Evolutionary conservation across 2,113 vertebrate species (phyloP).

Genomic region (Atrichornis clamosus): DNA sequence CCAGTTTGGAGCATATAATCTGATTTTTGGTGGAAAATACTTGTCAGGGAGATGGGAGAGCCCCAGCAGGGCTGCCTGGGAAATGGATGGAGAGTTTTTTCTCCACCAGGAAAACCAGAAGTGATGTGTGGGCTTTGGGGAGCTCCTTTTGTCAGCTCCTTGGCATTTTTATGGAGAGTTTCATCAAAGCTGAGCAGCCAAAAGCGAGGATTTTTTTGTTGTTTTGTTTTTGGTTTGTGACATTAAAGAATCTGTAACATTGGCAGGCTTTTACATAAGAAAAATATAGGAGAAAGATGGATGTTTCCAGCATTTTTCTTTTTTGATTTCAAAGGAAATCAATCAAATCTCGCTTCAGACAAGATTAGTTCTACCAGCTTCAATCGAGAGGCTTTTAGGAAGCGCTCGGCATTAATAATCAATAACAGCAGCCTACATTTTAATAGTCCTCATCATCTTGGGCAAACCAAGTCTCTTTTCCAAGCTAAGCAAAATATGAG

Average conservation of each 20-base stretch:
- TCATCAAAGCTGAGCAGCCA: not conserved
- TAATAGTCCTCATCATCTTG: not conserved
- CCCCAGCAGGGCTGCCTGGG: not conserved
- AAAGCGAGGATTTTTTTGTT: not conserved
- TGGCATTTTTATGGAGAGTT: not conserved
- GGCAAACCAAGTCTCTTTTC: not conserved
- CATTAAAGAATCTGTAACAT: not conserved
- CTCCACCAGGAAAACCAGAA: not conserved
- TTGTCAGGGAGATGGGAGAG: not conserved
- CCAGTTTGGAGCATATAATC: not conserved
- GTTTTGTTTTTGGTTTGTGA: not conserved
- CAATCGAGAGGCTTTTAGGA: constrained; percentile 19
- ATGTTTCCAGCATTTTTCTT: not conserved
- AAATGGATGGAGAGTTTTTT: not conserved
- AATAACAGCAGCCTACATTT: constrained; percentile 30
- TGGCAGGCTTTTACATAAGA: not conserved
- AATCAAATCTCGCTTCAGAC: not conserved
- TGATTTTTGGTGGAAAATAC: not conserved
- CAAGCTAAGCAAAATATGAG: not conserved
- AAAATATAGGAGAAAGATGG: not conserved
- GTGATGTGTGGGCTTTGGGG: not conserved
- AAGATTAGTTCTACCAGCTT: not conserved
- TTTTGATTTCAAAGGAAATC: constrained; percentile 42
- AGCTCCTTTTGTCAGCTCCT: not conserved
- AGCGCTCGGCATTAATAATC: constrained; percentile 24